These are phyloP conservation scores for Pseudomyrmex sp. DNA, from an alignment of 1,140 invertebrate species.

Conservation along the genomic window DNA sequence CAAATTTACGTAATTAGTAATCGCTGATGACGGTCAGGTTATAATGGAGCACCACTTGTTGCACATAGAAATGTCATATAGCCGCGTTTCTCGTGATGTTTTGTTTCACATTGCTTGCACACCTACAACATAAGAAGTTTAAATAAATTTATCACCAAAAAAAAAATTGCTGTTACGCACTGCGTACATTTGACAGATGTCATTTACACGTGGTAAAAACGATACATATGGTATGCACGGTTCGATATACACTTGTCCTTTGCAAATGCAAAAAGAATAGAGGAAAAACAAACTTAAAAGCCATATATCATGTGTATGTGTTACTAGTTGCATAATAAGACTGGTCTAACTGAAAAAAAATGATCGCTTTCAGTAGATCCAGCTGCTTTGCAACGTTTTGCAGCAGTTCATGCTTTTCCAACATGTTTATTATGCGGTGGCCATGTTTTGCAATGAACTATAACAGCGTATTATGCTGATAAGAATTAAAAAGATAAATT, in stretches of 20 bases:
- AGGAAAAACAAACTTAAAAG: slow-evolving; percentile 27
- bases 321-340: neutral
- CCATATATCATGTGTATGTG: neutral
- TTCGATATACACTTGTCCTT: neutral
- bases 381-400: neutral
- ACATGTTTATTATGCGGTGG: no score
- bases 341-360: neutral
- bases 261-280: neutral
- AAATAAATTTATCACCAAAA: neutral
- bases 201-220: neutral
- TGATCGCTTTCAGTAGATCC: neutral
- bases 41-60: slow-evolving; percentile 2
- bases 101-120: neutral
- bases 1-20: neutral
- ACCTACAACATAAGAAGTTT: slow-evolving; percentile 36
- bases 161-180: neutral
- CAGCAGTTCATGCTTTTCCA: no score
- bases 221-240: slow-evolving; percentile 20
- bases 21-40: slow-evolving; percentile 9
- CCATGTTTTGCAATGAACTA: no score
- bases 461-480: no score
- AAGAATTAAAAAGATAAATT: no score
- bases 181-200: neutral
- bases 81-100: neutral
- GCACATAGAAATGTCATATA: neutral